Evolutionary conservation across 1,140 invertebrate genomes (phyloP), one percentile per base, ranked within the genome.

Genomic region (Melitaea cinxia): DNA sequence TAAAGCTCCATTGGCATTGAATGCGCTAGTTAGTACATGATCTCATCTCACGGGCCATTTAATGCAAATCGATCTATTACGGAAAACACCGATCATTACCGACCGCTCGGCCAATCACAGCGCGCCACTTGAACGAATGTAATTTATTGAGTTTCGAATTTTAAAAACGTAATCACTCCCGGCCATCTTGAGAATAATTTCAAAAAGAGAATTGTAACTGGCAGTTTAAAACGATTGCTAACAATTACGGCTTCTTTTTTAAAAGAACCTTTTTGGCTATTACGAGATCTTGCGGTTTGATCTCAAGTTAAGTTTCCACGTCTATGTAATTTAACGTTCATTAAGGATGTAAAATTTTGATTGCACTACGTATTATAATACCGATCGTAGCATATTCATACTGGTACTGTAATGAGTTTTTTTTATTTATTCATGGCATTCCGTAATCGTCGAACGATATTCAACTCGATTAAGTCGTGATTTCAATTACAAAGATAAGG

Each of bases 11-110:
- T 45, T 70, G 73, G 72, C 72, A 78, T 82, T 73, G 72, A 76
- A 67, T 70, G 75, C 68, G 76, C 72, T 72, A 77, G 72, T 83
- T 85, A 83, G 65, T 75, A 75, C 73, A 79, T 78, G 78, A 83
- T 78, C 80, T 82, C 77, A 86, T 85, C 82, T 77, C 78, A 88
- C 72, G 84, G 79, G 67, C 68, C 78, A 85, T 89, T 85, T 83
- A 85, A 87, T 81, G 72, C 83, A 84, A 86, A 85, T 86, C 82
- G 81, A 80, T 82, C 82, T 82, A 83, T 84, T 81, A 86, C 82
- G 68, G 66, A 73, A 68, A 80, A 78, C 70, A 71, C 57, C 55
- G 72, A 64, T 62, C 58, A 84, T 84, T 84, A 86, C 74, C 58
- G 45, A 86, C 74, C 58, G 45, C 53, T 17, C 71, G 65, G 52